Base-by-base conservation (phyloP, 2,888 invertebrate species). In the Drosophila kambysellisi region DNA sequence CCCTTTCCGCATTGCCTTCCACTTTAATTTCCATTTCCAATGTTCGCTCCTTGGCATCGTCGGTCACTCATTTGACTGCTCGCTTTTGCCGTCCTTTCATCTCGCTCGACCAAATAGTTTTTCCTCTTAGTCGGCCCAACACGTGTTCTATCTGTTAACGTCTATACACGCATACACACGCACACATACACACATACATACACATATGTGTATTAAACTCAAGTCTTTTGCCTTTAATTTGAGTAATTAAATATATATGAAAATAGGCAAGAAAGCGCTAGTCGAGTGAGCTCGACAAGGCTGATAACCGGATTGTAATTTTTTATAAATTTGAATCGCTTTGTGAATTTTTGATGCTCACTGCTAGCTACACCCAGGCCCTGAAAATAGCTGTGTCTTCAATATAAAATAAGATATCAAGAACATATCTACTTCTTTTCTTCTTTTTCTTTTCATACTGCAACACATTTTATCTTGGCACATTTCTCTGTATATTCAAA, bases 1-100 rank as follows among this genome's bases (percentile, higher is more conserved):
- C 0, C 11, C 37, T 9, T 39, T 39, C 20, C 20, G 12, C 17
- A 15, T 39, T 41, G 4, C 3, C 20, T 4, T 9, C 2, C 3
- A 17, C 30, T 12, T 20, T 17, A 11, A n/a, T 9, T 35, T 53
- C 15, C 20, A 12, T 20, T 25, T 46, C 4, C 41, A 53, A 35
- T 35, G 35, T 4, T 17, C 1, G 4, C 2, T 15, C 46, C 15
- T 52, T 70, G 52, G 61, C 64, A 64, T 78, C 68, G 75, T 79
- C 71, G 81, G 68, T 70, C 74, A 85, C 79, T 85, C 83, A 84
- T 84, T 85, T 88, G 88, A 76, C 88, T 85, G 69, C 71, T 72
- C 76, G 83, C 73, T 74, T 79, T 77, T 73, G 73, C 72, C 79
- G 72, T 74, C 66, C 77, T 70, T 76, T 77, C 74, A 77, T 72